A percentile compares a stretch with the other conserved stretches of the same genome.
Conservation (phyloP, 2,113 vertebrate genomes). For the Chaenocephalus aceratus region DNA sequence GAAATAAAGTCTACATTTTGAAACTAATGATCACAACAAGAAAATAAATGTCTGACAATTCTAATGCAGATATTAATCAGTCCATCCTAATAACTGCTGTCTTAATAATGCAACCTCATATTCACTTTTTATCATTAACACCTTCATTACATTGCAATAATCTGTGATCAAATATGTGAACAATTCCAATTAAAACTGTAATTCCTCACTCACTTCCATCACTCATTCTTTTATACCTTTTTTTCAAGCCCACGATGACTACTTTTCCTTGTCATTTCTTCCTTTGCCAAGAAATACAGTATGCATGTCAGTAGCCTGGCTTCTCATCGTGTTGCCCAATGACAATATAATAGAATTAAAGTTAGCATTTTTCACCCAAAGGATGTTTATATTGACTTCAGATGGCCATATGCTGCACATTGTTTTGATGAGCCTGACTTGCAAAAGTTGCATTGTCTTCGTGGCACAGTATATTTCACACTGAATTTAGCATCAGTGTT, state of each 20-base stretch:
- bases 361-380: slow-evolving; percentile 20
- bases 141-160: not conserved
- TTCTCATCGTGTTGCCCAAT: not conserved
- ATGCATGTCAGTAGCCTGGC: not conserved
- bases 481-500: not conserved
- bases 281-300: not conserved
- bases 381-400: slow-evolving; percentile 36
- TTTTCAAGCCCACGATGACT: not conserved
- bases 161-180: not conserved
- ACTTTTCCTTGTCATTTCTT: too few species aligned
- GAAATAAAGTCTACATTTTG: not conserved
- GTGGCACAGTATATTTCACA: not conserved
- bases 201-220: not conserved
- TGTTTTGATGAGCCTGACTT: not conserved
- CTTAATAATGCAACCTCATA: not conserved
- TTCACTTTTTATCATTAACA: not conserved
- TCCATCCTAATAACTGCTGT: not conserved
- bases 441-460: not conserved
- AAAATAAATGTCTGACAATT: not conserved
- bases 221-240: not conserved
- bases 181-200: not conserved
- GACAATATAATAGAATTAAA: not conserved
- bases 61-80: not conserved
- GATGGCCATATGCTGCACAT: slow-evolving; percentile 11
- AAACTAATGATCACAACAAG: not conserved